Conservation (phyloP, 2,113 vertebrate species). For the Ciconia boyciana region DNA sequence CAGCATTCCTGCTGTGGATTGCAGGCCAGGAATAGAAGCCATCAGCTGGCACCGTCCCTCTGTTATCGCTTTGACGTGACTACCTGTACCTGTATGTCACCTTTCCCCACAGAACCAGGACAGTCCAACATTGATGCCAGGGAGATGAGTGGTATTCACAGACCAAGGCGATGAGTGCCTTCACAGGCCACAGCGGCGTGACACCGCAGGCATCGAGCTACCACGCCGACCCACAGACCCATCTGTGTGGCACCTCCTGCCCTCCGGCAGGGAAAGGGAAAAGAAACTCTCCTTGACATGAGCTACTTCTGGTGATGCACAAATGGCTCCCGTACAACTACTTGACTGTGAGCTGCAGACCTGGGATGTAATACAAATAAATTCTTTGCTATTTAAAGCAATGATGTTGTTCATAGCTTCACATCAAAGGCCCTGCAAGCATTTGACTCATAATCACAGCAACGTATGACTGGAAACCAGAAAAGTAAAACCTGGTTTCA, state of each 20-base stretch:
- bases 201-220: not conserved
- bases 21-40: not conserved
- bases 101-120: not conserved
- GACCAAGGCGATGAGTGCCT: not conserved
- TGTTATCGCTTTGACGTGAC: rapidly evolving
- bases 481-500: not conserved
- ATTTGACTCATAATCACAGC: not conserved
- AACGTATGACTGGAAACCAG: not conserved
- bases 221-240: not conserved
- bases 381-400: not conserved
- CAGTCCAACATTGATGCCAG: not conserved
- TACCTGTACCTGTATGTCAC: not conserved
- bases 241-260: rapidly evolving
- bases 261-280: not conserved
- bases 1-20: not conserved
- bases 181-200: rapidly evolving
- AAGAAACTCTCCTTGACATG: not conserved
- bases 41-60: not conserved
- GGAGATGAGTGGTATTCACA: not conserved
- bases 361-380: not conserved
- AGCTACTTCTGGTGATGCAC: not conserved
- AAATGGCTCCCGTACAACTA: not conserved
- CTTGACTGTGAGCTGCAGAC: not conserved
- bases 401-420: not conserved
- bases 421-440: not conserved